Conservation (phyloP, 1,140 invertebrate species). For the Adelges cooleyi region DNA sequence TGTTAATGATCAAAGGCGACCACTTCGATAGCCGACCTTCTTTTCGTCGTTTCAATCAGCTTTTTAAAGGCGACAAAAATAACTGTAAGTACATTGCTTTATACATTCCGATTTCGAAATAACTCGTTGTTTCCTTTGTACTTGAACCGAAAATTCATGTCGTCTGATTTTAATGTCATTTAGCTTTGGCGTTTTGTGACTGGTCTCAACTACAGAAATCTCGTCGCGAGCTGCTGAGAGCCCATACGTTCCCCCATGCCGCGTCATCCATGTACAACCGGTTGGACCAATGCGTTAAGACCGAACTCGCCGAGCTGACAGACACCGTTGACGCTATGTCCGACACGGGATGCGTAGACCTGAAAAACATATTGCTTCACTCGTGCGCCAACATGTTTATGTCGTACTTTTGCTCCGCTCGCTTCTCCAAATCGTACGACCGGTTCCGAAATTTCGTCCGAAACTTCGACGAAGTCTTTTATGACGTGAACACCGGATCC, state of each 20-base stretch:
- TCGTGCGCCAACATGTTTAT: conserved; percentile 62
- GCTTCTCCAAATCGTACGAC: conserved; percentile 53
- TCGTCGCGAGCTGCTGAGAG: conserved; percentile 53
- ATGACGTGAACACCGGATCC: conserved; percentile 80
- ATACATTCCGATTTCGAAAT: background rate
- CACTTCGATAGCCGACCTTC: conserved; percentile 55
- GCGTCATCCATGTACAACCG: conserved; percentile 55
- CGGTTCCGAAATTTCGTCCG: conserved; percentile 54
- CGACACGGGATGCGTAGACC: conserved; percentile 33
- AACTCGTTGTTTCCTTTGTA: background rate
- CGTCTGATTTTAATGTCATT: background rate
- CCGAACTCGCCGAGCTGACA: conserved; percentile 46
- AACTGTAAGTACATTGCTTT: conserved; percentile 49
- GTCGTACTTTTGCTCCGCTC: conserved; percentile 66
- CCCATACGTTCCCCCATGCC: conserved; percentile 58
- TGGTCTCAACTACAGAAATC: conserved; percentile 71
- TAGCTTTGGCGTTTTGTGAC: conserved; percentile 73
- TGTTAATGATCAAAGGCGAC: conserved; percentile 47
- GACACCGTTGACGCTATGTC: conserved; percentile 32
- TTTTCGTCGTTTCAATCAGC: conserved; percentile 49
- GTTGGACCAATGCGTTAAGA: conserved; percentile 50
- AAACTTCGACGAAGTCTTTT: conserved; percentile 76
- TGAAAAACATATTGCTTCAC: conserved; percentile 34
- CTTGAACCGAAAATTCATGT: background rate
- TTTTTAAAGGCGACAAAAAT: conserved; percentile 54